Base-by-base conservation (phyloP, 37 sponge, comb jelly and placozoan species). In the Crambe crambe region DNA sequence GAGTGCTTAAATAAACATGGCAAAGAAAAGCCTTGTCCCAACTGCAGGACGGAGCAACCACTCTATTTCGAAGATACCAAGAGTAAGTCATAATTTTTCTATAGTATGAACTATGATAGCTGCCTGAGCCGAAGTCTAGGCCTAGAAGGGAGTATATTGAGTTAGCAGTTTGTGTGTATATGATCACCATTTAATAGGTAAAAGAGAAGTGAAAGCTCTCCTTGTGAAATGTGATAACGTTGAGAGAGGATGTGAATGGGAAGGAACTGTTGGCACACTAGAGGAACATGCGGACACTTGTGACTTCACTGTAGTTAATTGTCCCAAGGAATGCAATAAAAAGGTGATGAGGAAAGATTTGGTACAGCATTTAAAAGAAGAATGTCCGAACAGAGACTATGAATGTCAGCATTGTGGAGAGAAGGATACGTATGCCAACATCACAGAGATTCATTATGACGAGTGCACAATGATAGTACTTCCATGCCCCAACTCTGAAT, bases 371-470 rank as follows among this genome's bases (percentile, higher is more conserved):
- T 25, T 66, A n/a, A 1, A 51, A 15, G 44, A 38, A 2, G 32
- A 26, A 23, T 82, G 83, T 47, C 65, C 74, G 21, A 73, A 30
- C 26, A 43, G 83, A 47, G 74, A 74, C 64, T 64, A 82, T 37
- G 37, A 63, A 43, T 82, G 83, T 43, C 56, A 74, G 2, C 38
- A 74, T n/a, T 82, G 74, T 36, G 42, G 58, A 23, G 65, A 58
- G 67, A 74, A 61, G 27, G 83, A 73, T 2, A 54, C 37, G 31
- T 64, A 74, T 42, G 38, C 58, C n/a, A 62, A 73, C 34, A 74
- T 62, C 31, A 74, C 66, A n/a, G 61, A 62, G 21, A 57, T 23
- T n/a, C 83, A 82, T 65, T 40, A 42, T 51, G 38, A 32, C 5
- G 54, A 4, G 18, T 82, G 83, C 32, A 60, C 61, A 29, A 74